phyloP scores from a whole-genome alignment of 2,888 invertebrate species.

The Mythimna loreyi region DNA sequence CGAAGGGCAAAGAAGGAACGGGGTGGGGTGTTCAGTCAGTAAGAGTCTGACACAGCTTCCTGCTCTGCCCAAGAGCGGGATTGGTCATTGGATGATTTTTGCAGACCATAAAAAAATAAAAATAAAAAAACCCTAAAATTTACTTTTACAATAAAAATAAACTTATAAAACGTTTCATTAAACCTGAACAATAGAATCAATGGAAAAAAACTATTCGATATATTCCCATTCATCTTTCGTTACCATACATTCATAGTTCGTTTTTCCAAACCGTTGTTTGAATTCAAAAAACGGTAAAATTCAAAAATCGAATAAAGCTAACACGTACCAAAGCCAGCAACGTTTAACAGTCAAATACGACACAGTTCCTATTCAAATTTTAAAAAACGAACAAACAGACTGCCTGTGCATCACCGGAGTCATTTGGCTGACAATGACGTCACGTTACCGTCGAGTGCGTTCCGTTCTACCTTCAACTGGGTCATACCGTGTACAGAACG shows the following conservation, averaged over 20 bases:
- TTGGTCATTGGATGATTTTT: too few species aligned
- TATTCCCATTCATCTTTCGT: constrained; percentile 2
- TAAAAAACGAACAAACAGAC: constrained; percentile 53
- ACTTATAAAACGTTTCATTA: neutral
- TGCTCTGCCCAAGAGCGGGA: too few species aligned
- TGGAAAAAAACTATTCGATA: constrained; percentile 19
- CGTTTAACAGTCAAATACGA: constrained; percentile 13
- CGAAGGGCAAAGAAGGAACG: too few species aligned
- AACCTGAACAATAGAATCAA: constrained; percentile 24
- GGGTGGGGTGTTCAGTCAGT: too few species aligned
- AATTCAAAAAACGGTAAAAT: constrained; percentile 22
- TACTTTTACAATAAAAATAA: neutral
- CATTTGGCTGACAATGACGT: constrained; percentile 67
- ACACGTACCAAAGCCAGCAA: constrained; percentile 3
- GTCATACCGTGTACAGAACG: constrained; percentile 62
- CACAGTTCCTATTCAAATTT: constrained; percentile 17
- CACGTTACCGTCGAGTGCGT: constrained; percentile 63
- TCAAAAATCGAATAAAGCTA: constrained; percentile 34
- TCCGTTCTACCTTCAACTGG: constrained; percentile 67
- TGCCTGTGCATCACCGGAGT: constrained; percentile 57
- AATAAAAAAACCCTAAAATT: too few species aligned
- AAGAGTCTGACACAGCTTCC: too few species aligned
- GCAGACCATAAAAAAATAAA: too few species aligned
- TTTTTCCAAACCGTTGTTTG: constrained; percentile 17
- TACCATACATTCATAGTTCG: neutral